Evolutionary conservation across 1,140 invertebrate genomes (phyloP).

Genomic region (Pseudachorutes palmiensis): DNA sequence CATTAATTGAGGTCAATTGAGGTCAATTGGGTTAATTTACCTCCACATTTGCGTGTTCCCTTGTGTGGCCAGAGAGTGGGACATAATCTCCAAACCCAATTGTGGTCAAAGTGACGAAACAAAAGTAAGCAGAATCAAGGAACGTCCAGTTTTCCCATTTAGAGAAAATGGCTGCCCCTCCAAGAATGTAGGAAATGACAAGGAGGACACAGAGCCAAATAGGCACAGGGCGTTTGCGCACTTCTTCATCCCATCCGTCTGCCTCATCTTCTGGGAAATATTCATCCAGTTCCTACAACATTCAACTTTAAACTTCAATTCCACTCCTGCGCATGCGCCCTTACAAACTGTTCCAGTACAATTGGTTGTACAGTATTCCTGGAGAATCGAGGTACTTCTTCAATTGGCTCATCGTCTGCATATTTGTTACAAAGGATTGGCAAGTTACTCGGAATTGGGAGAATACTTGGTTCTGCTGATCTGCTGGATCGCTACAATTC

Average conservation of each 20-base stretch:
- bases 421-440: slow-evolving; percentile 32
- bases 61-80: slow-evolving; percentile 58
- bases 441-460: slow-evolving; percentile 18
- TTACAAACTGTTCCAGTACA: slow-evolving; percentile 19
- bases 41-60: slow-evolving; percentile 44
- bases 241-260: slow-evolving; percentile 16
- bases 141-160: slow-evolving; percentile 72
- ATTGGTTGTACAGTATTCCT: slow-evolving; percentile 2
- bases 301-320: background rate
- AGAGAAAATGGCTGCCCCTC: slow-evolving; percentile 74
- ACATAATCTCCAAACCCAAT: slow-evolving; percentile 92
- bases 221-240: slow-evolving; percentile 28
- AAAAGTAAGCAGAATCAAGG: slow-evolving; percentile 88
- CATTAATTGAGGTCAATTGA: background rate
- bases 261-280: slow-evolving; percentile 12
- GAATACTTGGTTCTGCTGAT: slow-evolving; percentile 28
- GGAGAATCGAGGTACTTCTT: too few relatives aligned
- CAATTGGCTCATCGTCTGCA: slow-evolving; percentile 37
- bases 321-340: background rate
- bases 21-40: background rate
- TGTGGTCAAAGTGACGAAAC: slow-evolving; percentile 89
- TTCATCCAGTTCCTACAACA: slow-evolving; percentile 1
- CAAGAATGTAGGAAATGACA: slow-evolving; percentile 59
- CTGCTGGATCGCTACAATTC: slow-evolving; percentile 28
- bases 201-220: slow-evolving; percentile 76